Conservation (phyloP, 2,888 invertebrate genomes). For the Iselma pallidipennis region DNA sequence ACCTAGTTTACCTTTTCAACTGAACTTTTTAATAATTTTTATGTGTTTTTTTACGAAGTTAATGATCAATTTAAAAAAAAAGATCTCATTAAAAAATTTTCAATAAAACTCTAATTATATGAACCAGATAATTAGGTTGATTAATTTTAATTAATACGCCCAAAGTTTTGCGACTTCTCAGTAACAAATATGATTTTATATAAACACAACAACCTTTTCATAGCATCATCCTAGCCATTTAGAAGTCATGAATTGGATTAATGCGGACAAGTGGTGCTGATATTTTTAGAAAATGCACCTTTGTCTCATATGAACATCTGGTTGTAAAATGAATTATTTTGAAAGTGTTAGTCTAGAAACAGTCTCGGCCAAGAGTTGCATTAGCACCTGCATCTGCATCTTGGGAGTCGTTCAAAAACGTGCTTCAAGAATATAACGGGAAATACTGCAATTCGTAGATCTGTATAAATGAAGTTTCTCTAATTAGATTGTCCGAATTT, state of each 20-base stretch:
- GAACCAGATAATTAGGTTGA: background rate
- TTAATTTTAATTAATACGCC: background rate
- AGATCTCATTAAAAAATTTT: background rate
- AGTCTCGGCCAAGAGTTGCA: constrained; percentile 16
- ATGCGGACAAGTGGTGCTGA: constrained; percentile 16
- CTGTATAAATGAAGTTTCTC: too few relatives aligned
- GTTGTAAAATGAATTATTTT: constrained; percentile 20
- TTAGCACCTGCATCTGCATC: constrained; percentile 19
- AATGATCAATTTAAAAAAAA: too few relatives aligned
- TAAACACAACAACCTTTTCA: too few relatives aligned
- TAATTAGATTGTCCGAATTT: too few relatives aligned
- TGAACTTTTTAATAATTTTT: too few relatives aligned
- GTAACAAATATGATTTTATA: too few relatives aligned
- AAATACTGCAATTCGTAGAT: too few relatives aligned
- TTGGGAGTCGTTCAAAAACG: background rate
- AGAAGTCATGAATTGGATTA: constrained; percentile 22
- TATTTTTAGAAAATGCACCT: constrained; percentile 22
- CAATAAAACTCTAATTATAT: background rate
- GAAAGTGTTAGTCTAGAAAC: constrained; percentile 11
- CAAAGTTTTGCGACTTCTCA: too few relatives aligned
- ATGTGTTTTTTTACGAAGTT: background rate
- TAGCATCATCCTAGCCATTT: constrained; percentile 6
- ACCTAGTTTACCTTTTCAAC: too few relatives aligned
- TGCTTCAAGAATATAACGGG: too few relatives aligned
- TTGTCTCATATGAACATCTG: constrained; percentile 25